These are phyloP conservation scores for Corynorhinus townsendii DNA, from an alignment of 2,113 vertebrate genomes.

Conservation along the genomic window DNA sequence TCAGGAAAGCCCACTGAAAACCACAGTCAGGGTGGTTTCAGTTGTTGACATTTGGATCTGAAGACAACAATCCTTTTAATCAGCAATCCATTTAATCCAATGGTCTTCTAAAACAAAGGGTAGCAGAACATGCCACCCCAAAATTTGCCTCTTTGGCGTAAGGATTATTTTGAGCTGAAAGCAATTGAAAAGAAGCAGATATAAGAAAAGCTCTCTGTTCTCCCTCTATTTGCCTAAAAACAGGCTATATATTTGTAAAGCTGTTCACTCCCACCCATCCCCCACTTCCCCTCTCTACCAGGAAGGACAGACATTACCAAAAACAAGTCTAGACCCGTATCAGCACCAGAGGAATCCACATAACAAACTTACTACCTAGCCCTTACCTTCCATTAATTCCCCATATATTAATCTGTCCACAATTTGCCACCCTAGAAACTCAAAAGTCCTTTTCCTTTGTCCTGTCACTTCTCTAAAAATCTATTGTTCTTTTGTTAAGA, in stretches of 20 bases:
- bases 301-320: neutral
- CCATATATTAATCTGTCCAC: neutral
- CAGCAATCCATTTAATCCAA: neutral
- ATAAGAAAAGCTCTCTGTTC: neutral
- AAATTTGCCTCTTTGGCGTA: neutral
- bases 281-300: neutral
- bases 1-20: neutral
- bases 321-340: neutral
- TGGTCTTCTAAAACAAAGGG: neutral
- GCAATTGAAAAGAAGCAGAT: neutral
- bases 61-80: neutral
- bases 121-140: neutral
- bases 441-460: neutral
- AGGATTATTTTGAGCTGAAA: neutral
- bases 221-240: neutral
- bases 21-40: neutral
- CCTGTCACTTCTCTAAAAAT: neutral
- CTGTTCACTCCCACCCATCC: no score
- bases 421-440: neutral
- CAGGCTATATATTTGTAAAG: neutral
- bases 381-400: neutral
- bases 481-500: neutral
- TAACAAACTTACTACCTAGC: neutral
- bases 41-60: neutral
- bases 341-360: neutral